Percentiles rank a stretch among this genome's conserved stretches.
phyloP scores from a whole-genome alignment of 35 echinoderm and acorn worm species.

The Apostichopus parvimensis region DNA sequence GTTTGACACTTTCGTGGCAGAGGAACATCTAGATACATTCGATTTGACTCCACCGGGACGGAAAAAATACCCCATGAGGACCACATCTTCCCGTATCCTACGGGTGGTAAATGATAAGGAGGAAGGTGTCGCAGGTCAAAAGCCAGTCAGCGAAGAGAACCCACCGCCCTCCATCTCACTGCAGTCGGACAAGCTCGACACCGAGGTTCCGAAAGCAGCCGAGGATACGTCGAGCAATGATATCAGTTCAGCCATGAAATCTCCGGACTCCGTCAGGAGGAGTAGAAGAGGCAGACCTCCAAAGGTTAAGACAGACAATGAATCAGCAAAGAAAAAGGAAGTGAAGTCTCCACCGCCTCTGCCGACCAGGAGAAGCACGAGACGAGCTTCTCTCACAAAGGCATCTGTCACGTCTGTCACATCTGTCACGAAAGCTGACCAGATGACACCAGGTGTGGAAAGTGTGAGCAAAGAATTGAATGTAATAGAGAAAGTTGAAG shows the following conservation, averaged over 20 bases:
- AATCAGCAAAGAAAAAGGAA: background rate
- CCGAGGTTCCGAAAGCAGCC: background rate
- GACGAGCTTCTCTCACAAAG: background rate
- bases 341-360: background rate
- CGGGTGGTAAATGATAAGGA: conserved; percentile 60
- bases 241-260: background rate
- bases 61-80: conserved; percentile 96
- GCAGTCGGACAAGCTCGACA: background rate
- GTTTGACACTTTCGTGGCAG: conserved; percentile 50
- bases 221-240: background rate
- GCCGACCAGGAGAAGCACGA: background rate
- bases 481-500: background rate
- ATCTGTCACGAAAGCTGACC: too few species aligned
- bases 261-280: background rate
- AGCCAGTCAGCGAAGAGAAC: background rate
- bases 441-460: background rate
- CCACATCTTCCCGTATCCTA: conserved; percentile 76
- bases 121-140: background rate
- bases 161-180: background rate
- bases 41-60: conserved; percentile 57
- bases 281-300: background rate
- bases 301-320: background rate
- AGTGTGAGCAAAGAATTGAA: background rate
- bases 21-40: conserved; percentile 56
- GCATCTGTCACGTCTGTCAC: too few species aligned